A percentile compares a stretch with the other conserved stretches of the same genome.
These are phyloP conservation scores for Drosophila bunnanda DNA, from an alignment of 2,888 invertebrate genomes.

Conservation along the genomic window DNA sequence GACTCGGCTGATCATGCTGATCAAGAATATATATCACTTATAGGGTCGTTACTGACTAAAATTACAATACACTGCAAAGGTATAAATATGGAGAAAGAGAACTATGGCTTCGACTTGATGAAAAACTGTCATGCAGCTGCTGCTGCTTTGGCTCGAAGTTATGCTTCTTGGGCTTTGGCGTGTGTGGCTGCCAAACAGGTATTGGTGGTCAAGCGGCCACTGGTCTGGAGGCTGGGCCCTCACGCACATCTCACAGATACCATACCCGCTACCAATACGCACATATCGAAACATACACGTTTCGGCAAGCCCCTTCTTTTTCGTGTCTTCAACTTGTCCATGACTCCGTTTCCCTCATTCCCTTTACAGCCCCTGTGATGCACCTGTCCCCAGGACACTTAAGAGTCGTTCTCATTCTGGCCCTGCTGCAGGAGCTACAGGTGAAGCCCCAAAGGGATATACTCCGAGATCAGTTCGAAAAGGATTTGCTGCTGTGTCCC, in stretches of 20 bases:
- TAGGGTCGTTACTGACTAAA: no score
- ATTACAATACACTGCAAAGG: no score
- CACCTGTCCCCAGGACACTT: conserved; percentile 43
- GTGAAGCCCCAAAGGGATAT: conserved; percentile 29
- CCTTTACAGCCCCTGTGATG: conserved; percentile 42
- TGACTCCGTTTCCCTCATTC: not conserved
- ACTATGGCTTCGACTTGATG: not conserved
- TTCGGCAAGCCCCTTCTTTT: conserved; percentile 36
- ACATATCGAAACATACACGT: conserved; percentile 6
- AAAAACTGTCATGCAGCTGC: not conserved
- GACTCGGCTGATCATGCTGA: no score
- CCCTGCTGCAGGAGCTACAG: conserved; percentile 40
- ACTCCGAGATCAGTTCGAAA: conserved; percentile 38
- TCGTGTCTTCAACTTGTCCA: not conserved
- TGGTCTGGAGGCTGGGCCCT: conserved; percentile 45
- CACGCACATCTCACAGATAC: conserved; percentile 24
- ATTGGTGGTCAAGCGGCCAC: conserved; percentile 18
- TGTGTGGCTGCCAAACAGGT: conserved; percentile 40
- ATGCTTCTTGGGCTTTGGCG: conserved; percentile 29
- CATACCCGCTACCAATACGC: not conserved
- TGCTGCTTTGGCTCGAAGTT: conserved; percentile 2
- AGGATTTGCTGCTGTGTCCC: conserved; percentile 48
- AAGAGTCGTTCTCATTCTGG: conserved; percentile 40
- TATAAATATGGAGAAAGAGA: conserved; percentile 1
- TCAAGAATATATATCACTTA: no score